These are phyloP conservation scores for Myocastor coypus DNA, from an alignment of 2,113 vertebrate genomes.

Conservation along the genomic window DNA sequence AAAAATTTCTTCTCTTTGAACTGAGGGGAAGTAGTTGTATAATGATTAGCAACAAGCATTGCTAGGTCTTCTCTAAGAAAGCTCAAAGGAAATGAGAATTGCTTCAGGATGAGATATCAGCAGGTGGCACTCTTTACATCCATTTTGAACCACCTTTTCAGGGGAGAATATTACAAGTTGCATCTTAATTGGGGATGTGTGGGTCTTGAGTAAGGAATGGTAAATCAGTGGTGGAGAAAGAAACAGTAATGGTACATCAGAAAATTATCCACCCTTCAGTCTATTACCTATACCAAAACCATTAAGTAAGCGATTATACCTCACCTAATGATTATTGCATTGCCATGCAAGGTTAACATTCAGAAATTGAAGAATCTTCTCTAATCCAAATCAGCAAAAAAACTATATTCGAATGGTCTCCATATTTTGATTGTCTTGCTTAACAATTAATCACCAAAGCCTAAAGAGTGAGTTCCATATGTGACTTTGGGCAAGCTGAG, in stretches of 20 bases:
- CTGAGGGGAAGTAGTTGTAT: no score
- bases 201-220: not conserved
- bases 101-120: constrained; percentile 71
- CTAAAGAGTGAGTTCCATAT: not conserved
- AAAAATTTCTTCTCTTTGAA: no score
- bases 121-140: constrained; percentile 79
- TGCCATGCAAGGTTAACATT: constrained; percentile 20
- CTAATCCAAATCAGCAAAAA: constrained; percentile 17
- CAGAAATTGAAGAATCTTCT: constrained; percentile 9
- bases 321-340: not conserved
- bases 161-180: constrained; percentile 66
- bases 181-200: not conserved
- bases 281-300: not conserved
- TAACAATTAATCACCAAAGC: not conserved
- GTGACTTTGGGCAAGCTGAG: not conserved
- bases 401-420: constrained; percentile 21
- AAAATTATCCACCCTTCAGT: not conserved
- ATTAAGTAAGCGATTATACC: not conserved
- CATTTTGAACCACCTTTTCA: constrained; percentile 55
- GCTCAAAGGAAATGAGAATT: constrained; percentile 61
- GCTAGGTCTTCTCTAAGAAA: constrained; percentile 34
- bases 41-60: not conserved
- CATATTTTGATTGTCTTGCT: constrained; percentile 14
- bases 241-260: not conserved
- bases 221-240: not conserved